A percentile compares a stretch with the other conserved stretches of the same genome.
Conservation (phyloP, 2,797 vertebrate species). For the Phataginus tricuspis region DNA sequence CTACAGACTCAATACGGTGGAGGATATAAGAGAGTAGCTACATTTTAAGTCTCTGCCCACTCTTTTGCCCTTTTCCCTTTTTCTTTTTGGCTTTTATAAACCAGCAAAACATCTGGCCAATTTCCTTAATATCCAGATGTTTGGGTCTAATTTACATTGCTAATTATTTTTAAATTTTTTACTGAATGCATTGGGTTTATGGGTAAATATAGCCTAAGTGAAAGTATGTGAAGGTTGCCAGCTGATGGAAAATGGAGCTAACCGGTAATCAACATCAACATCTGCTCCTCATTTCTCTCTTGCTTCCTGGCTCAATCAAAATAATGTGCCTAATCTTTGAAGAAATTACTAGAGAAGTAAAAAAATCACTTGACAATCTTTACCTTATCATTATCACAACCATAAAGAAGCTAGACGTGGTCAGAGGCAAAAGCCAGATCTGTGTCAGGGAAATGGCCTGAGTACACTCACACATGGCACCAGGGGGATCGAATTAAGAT, state of each 20-base stretch:
- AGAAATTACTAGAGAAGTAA: constrained; percentile 44
- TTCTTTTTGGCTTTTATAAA: constrained; percentile 50
- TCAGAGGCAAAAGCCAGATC: neutral
- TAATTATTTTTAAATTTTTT: neutral
- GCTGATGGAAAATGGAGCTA: constrained; percentile 8
- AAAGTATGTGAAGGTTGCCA: constrained; percentile 50
- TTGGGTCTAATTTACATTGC: constrained; percentile 38
- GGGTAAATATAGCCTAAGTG: constrained; percentile 47
- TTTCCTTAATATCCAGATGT: constrained; percentile 66
- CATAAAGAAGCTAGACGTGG: neutral
- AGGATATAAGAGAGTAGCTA: neutral
- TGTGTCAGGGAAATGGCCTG: neutral
- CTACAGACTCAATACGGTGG: neutral
- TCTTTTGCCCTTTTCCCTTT: neutral
- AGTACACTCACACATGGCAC: neutral
- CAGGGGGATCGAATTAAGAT: neutral
- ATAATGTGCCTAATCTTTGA: constrained; percentile 23
- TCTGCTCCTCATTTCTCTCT: constrained; percentile 57
- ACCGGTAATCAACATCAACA: constrained; percentile 47
- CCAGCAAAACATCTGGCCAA: constrained; percentile 64
- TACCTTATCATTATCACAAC: neutral
- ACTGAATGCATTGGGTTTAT: neutral
- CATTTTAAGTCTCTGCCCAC: neutral
- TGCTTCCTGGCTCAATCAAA: constrained; percentile 61
- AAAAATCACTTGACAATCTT: constrained; percentile 37